phyloP scores from a whole-genome alignment of 2,888 invertebrate genomes.

The Ditylenchus weischeri region DNA sequence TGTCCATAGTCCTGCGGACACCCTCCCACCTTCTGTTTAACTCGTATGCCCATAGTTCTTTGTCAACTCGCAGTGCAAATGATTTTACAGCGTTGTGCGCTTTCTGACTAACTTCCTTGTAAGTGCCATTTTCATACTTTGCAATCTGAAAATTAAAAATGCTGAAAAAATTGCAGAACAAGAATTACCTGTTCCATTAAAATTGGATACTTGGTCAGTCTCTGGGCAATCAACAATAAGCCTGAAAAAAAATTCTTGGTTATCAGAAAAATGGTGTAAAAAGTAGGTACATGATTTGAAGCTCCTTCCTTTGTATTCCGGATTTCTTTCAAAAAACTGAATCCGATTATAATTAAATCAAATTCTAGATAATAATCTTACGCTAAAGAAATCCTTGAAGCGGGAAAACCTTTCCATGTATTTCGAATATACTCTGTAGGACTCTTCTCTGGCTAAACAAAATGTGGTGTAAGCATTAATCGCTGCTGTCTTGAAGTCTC shows the following conservation, averaged over 20 bases:
- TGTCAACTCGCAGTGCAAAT: slow-evolving; percentile 34
- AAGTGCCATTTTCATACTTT: slow-evolving; percentile 26
- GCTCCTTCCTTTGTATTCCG: slow-evolving; percentile 22
- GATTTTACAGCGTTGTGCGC: slow-evolving; percentile 32
- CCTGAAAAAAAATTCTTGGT: slow-evolving; percentile 1
- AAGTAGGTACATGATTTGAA: slow-evolving; percentile 22
- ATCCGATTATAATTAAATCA: neutral
- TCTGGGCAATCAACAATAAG: slow-evolving; percentile 36
- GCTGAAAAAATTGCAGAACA: neutral
- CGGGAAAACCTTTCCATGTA: slow-evolving; percentile 21
- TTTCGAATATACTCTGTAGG: slow-evolving; percentile 22
- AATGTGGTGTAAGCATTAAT: slow-evolving; percentile 38
- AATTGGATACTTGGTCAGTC: slow-evolving; percentile 41
- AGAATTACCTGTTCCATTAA: slow-evolving; percentile 32
- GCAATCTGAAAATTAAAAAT: slow-evolving; percentile 27
- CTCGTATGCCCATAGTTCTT: slow-evolving; percentile 30
- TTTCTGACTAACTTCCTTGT: slow-evolving; percentile 14
- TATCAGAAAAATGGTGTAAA: no score
- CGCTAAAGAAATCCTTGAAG: slow-evolving; percentile 32
- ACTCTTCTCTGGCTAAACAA: slow-evolving; percentile 30
- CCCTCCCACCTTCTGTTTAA: slow-evolving; percentile 36
- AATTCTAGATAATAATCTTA: neutral
- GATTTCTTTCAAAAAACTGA: slow-evolving; percentile 22
- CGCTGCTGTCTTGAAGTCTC: slow-evolving; percentile 27
- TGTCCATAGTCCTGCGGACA: slow-evolving; percentile 29